Evolutionary conservation across 2,888 invertebrate species (phyloP).

Genomic region (Pogonocherus hispidulus): DNA sequence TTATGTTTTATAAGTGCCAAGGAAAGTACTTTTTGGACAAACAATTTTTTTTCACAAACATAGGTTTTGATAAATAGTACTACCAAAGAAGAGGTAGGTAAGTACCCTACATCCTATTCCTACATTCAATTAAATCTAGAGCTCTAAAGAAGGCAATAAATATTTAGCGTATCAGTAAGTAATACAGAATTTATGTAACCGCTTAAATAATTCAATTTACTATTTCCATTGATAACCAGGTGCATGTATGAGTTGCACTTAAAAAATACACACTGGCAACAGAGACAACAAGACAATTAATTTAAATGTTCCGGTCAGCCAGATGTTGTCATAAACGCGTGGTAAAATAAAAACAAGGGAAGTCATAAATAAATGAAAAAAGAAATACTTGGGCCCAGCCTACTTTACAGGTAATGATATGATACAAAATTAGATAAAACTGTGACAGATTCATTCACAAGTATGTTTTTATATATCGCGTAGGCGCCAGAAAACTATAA

Average conservation of each 20-base stretch:
- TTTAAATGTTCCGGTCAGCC: constrained; percentile 32
- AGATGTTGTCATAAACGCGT: constrained; percentile 35
- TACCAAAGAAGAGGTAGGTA: no score
- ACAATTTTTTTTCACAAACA: no score
- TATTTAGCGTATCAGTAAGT: no score
- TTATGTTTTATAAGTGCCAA: no score
- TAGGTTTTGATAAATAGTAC: no score
- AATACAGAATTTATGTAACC: not conserved
- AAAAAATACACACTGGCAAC: constrained; percentile 18
- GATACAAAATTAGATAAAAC: constrained; percentile 26
- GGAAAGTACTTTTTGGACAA: no score
- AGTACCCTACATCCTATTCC: no score
- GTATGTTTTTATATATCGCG: constrained; percentile 45
- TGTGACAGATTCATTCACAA: constrained; percentile 46
- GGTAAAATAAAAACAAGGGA: constrained; percentile 41
- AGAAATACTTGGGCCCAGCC: constrained; percentile 39
- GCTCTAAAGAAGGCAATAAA: no score
- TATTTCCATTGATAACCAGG: constrained; percentile 28
- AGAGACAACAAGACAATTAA: constrained; percentile 31
- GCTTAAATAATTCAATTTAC: constrained; percentile 13
- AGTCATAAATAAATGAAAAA: constrained; percentile 32
- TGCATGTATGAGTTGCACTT: no score
- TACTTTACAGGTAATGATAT: constrained; percentile 29
- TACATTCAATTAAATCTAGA: no score
- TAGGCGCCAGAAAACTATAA: constrained; percentile 56